Evolutionary conservation across 2,113 vertebrate genomes (phyloP).

Genomic region (Gymnobelideus leadbeateri): DNA sequence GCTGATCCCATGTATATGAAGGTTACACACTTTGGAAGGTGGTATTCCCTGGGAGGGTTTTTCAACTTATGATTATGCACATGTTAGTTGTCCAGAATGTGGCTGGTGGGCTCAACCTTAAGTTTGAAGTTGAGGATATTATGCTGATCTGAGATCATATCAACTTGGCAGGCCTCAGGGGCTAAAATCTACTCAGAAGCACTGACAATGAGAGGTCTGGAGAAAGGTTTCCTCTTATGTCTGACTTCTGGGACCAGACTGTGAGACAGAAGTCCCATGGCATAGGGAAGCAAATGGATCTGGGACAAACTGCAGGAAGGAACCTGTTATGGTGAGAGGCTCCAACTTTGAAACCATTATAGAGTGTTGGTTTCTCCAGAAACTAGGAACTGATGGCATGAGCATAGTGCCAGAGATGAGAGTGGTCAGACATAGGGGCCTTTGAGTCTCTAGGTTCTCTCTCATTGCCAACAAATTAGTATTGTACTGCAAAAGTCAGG

Average conservation of each 20-base stretch:
- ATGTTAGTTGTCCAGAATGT: constrained; percentile 91
- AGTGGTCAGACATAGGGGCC: constrained; percentile 89
- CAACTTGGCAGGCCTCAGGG: constrained; percentile 89
- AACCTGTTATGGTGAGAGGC: constrained; percentile 88
- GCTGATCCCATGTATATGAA: constrained; percentile 92
- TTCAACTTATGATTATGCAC: constrained; percentile 90
- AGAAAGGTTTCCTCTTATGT: constrained; percentile 91
- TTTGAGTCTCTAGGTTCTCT: constrained; percentile 90
- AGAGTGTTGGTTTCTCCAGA: constrained; percentile 87
- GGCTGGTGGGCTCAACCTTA: constrained; percentile 90
- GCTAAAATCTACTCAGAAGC: constrained; percentile 88
- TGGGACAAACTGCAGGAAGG: constrained; percentile 85
- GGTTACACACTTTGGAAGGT: constrained; percentile 89
- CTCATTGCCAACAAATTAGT: constrained; percentile 91
- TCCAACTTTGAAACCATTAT: constrained; percentile 91
- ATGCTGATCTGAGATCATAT: constrained; percentile 94
- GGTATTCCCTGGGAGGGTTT: constrained; percentile 91
- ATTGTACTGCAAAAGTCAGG: constrained; percentile 88
- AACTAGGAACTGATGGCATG: constrained; percentile 92
- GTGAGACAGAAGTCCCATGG: constrained; percentile 86
- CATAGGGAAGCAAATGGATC: constrained; percentile 86
- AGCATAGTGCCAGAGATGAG: constrained; percentile 93
- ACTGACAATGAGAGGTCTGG: constrained; percentile 92
- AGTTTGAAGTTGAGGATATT: constrained; percentile 92
- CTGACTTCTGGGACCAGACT: constrained; percentile 89